Evolutionary conservation across 2,113 vertebrate genomes (phyloP), one percentile per base, ranked within the genome.

Genomic region (Penelope pileata): DNA sequence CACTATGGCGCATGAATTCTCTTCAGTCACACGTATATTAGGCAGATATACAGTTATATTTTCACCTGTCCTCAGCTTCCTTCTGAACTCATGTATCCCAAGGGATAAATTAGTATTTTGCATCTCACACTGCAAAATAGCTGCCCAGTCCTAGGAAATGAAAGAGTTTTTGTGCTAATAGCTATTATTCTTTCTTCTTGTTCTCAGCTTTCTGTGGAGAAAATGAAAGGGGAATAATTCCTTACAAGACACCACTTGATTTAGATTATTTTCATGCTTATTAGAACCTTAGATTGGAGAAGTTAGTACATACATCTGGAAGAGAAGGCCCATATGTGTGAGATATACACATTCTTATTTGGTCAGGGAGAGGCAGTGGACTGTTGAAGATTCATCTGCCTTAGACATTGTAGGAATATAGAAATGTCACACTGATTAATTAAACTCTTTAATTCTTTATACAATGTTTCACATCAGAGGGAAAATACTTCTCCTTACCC

Each of bases 311-410:
- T 43, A 23, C 36, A 29, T 15, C 67, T 22, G 73, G 58, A 24
- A 90, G 70, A 69, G 40, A 51, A 93, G n/a, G 21, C 47, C 24
- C 9, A 3, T 87, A 15, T 3, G 0, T 63, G 29, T 32, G 42
- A 67, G 59, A 40, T 9, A 23, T 4, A 34, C 5, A 73, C 24
- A 26, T 74, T 86, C 34, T 66, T 64, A 27, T 2, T 40, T 40
- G 32, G 53, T 82, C 58, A 79, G 82, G 30, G 40, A 29, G 11
- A 93, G 76, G 43, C 51, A 72, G 62, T 51, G 62, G 92, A 75
- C 38, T 54, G 36, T 56, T 91, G 62, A 93, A 93, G 43, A 50
- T 76, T 91, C 34, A n/a, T 93, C 82, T 96, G 76, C 36, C 30
- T 45, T 90, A 48, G 74, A 76, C 30, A 23, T 38, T 73, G 36